phyloP scores from a whole-genome alignment of 2,113 vertebrate species.

The Sebastes fasciatus region DNA sequence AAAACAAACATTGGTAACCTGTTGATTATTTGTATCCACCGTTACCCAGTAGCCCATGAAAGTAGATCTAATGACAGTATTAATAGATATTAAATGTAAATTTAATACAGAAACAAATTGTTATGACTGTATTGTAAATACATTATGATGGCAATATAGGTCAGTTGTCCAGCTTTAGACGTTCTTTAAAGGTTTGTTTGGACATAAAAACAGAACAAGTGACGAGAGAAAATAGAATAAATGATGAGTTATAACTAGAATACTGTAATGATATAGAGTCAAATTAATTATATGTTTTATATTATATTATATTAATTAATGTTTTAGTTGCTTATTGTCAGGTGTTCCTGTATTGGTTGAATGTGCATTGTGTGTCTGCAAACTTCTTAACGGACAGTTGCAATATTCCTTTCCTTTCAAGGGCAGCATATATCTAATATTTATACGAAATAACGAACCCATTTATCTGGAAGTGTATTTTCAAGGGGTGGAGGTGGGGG shows the following conservation, averaged over 20 bases:
- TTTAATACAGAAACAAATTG: background rate
- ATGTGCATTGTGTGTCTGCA: constrained; percentile 23
- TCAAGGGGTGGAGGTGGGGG: constrained; percentile 43
- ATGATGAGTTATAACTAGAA: background rate
- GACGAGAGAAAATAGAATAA: background rate
- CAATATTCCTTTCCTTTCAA: constrained; percentile 74
- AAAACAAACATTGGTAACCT: too few species aligned
- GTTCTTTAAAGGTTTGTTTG: background rate
- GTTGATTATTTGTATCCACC: too few species aligned
- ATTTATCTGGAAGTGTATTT: constrained; percentile 82
- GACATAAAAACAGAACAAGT: background rate
- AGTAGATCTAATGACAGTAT: background rate
- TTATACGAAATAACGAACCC: constrained; percentile 82
- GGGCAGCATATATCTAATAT: constrained; percentile 82
- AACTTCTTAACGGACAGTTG: constrained; percentile 68
- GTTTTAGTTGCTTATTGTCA: constrained; percentile 21
- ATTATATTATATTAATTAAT: too few species aligned
- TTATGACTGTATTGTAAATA: background rate
- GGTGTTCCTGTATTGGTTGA: constrained; percentile 34
- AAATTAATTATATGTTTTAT: constrained; percentile 2
- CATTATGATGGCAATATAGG: background rate
- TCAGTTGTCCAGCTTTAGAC: background rate
- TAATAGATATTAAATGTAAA: background rate
- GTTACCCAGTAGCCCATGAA: too few species aligned
- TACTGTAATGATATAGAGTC: background rate